phyloP scores from a whole-genome alignment of 1,140 invertebrate species.

The Drosophila sucinea region DNA sequence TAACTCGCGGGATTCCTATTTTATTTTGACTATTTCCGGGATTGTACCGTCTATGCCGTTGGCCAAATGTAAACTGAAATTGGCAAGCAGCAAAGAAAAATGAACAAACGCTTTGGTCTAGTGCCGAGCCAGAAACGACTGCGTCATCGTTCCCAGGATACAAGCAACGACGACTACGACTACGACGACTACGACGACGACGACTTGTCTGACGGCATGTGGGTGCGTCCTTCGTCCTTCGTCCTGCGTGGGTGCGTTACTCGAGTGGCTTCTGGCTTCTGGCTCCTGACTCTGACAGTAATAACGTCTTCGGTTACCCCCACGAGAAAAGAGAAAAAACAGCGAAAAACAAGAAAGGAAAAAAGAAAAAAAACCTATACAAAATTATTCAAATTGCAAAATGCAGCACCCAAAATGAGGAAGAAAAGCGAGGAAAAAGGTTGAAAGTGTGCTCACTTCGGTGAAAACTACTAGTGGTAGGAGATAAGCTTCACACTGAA shows the following conservation, averaged over 20 bases:
- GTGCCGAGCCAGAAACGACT: conserved; percentile 14
- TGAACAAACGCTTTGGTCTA: conserved; percentile 33
- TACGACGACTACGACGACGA: not conserved
- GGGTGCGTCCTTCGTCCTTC: conserved; percentile 26
- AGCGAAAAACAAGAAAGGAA: conserved; percentile 21
- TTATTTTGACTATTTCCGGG: conserved; percentile 1
- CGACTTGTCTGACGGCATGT: conserved; percentile 40
- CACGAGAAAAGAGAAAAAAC: conserved; percentile 42
- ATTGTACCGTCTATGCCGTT: conserved; percentile 44
- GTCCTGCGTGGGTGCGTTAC: conserved; percentile 58
- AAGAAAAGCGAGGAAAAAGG: not conserved
- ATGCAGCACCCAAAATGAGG: conserved; percentile 40
- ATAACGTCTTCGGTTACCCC: conserved; percentile 73
- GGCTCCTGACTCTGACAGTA: conserved; percentile 70
- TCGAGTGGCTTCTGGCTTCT: conserved; percentile 64
- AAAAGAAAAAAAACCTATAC: conserved; percentile 7
- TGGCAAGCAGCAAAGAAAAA: conserved; percentile 44
- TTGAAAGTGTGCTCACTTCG: not conserved
- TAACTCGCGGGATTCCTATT: conserved; percentile 11
- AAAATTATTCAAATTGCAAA: conserved; percentile 70
- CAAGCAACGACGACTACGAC: conserved; percentile 4
- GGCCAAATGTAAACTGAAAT: conserved; percentile 69
- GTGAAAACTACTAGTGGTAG: not conserved
- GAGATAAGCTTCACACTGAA: conserved; percentile 25
- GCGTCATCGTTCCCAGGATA: conserved; percentile 38